Percentiles rank a stretch among this genome's conserved stretches.
Conservation (phyloP, 2,113 vertebrate species). For the Bubalus kerabau region DNA sequence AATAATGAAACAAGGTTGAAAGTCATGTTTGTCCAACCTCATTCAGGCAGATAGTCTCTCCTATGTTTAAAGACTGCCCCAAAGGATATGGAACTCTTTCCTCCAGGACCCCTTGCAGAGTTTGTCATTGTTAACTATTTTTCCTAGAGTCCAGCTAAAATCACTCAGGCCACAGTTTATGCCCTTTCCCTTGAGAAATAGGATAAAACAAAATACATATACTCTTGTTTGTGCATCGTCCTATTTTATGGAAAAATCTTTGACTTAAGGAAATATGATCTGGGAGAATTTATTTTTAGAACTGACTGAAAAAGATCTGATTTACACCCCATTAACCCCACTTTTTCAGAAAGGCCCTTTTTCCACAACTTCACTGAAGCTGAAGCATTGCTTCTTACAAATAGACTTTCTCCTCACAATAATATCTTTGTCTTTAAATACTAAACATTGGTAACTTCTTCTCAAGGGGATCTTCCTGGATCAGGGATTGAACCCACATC, state of each 20-base stretch:
- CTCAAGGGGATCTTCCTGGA: not conserved
- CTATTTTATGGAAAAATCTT: not conserved
- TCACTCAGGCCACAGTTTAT: not conserved
- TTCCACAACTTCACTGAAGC: not conserved
- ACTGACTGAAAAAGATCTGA: not conserved
- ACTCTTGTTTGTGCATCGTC: not conserved
- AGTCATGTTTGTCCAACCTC: not conserved
- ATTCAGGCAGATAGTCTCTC: not conserved
- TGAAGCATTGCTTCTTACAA: not conserved
- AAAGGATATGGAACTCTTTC: not conserved
- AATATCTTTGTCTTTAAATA: conserved; percentile 38
- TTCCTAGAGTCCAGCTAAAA: not conserved
- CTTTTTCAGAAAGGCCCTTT: not conserved
- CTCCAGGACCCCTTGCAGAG: not conserved
- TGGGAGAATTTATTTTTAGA: not conserved
- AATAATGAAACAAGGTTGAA: not conserved
- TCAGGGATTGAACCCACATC: not conserved
- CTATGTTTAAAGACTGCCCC: not conserved
- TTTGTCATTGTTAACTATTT: not conserved
- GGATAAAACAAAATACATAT: not conserved
- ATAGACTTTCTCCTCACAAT: conserved; percentile 3
- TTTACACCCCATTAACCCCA: not conserved
- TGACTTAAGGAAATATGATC: not conserved
- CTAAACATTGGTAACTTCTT: not conserved
- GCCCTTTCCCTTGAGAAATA: not conserved